Evolutionary conservation across 2,888 invertebrate genomes (phyloP), one percentile per base, ranked within the genome.

Genomic region (Cheilosia urbana): DNA sequence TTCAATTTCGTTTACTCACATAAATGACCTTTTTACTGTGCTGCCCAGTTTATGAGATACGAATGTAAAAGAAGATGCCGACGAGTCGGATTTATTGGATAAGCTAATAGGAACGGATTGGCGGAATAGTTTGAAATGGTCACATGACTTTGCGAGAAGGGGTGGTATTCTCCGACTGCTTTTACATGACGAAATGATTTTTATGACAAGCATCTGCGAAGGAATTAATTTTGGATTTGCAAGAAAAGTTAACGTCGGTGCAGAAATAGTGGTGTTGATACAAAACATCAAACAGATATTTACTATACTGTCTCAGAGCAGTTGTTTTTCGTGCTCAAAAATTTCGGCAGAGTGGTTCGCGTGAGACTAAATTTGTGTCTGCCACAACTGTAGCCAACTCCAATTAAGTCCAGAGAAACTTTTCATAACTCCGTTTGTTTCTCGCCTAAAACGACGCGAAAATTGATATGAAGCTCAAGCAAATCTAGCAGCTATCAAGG

Each of bases 1-100:
- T 77, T 77, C 55, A 66, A 77, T 78, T 78, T 66, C 78, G 73
- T 83, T 83, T 78, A 73, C 55, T 57, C 68, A 72, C 62, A 57
- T 72, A 76, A 73, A 63, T 73, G 72, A 73, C 72, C 72, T 68
- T 62, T 51, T 78, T 62, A 55, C 40, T 69, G 45, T 15, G 42
- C 40, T 69, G 49, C 53, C 60, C 45, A 55, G 15, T 45, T 13
- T 40, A 34, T 19, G 37, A 68, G 49, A 68, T 66, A 73, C 37
- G 40, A 49, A 63, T 40, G 37, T 34, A 21, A 45, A 24, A 47
- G 42, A 47, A 9, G 66, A 27, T 66, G 37, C 47, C 24, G 24
- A 37, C 5, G 11, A 2, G 13, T 11, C n/a, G 24, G 42, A 13
- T 57, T 81, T 24, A 81, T 81, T 75, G 42, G 55, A 81, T 81